Conservation (phyloP, 1,140 invertebrate species). For the Drosophila melanogaster region Release_6_plus_ISO1_MT NT_037436.4:19423001-19423500, state of each 20-base stretch:
- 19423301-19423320: slow-evolving; percentile 76
- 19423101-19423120: slow-evolving; percentile 17
- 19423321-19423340: slow-evolving; percentile 25
- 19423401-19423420: slow-evolving; percentile 3
- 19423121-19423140: slow-evolving; percentile 46
- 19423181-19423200: slow-evolving; percentile 83
- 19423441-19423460: not conserved
- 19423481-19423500: not conserved
- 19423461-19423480: not conserved
- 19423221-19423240: slow-evolving; percentile 48
- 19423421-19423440: slow-evolving; percentile 33
- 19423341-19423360: not conserved
- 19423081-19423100: slow-evolving; percentile 16
- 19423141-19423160: slow-evolving; percentile 77
- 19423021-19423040: not conserved
- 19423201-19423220: slow-evolving; percentile 65
- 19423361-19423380: slow-evolving; percentile 28
- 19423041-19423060: too few relatives aligned
- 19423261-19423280: slow-evolving; percentile 48
- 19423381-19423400: slow-evolving; percentile 70
- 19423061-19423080: slow-evolving; percentile 8
- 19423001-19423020: slow-evolving; percentile 14
- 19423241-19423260: slow-evolving; percentile 33
- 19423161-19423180: slow-evolving; percentile 85
- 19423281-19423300: slow-evolving; percentile 68